phyloP scores from a whole-genome alignment of 2,888 invertebrate genomes.

The Tethea ocularis region DNA sequence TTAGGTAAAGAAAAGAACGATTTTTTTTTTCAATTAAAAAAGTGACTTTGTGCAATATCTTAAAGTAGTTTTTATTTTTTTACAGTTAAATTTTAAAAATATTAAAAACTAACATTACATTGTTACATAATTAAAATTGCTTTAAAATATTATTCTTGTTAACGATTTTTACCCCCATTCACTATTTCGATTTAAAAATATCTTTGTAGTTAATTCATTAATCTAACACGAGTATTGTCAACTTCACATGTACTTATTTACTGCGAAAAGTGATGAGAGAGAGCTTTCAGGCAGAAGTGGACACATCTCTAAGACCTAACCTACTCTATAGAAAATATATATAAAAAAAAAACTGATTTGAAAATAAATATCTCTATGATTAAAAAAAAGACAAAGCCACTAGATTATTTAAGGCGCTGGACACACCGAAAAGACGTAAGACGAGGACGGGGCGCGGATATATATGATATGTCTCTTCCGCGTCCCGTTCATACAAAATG shows the following conservation, averaged over 20 bases:
- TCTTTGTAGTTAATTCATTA: not conserved
- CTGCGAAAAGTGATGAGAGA: not conserved
- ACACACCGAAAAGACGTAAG: too few species aligned
- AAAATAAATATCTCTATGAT: not conserved
- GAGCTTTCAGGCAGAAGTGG: not conserved
- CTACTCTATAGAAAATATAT: not conserved
- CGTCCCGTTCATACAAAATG: too few species aligned
- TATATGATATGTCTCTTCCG: too few species aligned
- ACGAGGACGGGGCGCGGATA: too few species aligned
- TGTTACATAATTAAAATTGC: constrained; percentile 10
- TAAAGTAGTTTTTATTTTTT: constrained; percentile 1
- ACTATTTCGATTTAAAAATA: constrained; percentile 9
- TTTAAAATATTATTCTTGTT: constrained; percentile 1
- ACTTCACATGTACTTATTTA: not conserved
- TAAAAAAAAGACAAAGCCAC: not conserved
- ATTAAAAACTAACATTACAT: not conserved
- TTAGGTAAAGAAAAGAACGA: constrained; percentile 8
- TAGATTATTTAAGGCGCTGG: not conserved
- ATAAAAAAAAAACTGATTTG: not conserved
- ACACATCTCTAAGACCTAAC: too few species aligned
- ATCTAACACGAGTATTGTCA: not conserved
- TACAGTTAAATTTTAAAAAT: constrained; percentile 9
- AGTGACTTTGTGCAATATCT: constrained; percentile 7
- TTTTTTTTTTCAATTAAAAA: not conserved
- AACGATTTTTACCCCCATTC: not conserved